Conservation (phyloP, 2,888 invertebrate species). For the Sminthurides aquaticus region DNA sequence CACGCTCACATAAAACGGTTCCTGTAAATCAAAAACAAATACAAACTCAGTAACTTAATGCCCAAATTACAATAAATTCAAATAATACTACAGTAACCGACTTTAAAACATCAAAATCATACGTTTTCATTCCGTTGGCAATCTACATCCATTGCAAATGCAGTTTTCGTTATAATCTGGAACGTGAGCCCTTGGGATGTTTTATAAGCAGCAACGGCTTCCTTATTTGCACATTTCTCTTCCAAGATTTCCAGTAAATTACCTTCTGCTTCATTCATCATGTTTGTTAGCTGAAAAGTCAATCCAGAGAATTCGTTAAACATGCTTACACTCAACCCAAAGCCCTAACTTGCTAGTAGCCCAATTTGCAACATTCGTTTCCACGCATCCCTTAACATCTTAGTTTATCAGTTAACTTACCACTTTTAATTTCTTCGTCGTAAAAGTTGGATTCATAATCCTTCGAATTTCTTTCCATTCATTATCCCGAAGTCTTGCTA, state of each 20-base stretch:
- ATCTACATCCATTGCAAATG: slow-evolving; percentile 42
- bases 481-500: slow-evolving; percentile 39
- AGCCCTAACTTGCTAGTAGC: background rate
- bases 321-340: slow-evolving; percentile 12
- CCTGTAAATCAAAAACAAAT: slow-evolving; percentile 24
- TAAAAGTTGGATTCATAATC: slow-evolving; percentile 42
- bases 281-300: slow-evolving; percentile 38
- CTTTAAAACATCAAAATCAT: background rate
- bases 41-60: background rate
- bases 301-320: slow-evolving; percentile 5
- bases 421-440: slow-evolving; percentile 40
- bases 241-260: slow-evolving; percentile 40
- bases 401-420: slow-evolving; percentile 20
- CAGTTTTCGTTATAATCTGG: slow-evolving; percentile 42
- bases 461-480: slow-evolving; percentile 41
- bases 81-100: background rate
- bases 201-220: slow-evolving; percentile 36
- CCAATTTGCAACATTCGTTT: slow-evolving; percentile 7
- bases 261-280: slow-evolving; percentile 42
- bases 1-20: slow-evolving; percentile 39
- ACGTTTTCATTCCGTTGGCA: slow-evolving; percentile 42
- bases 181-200: slow-evolving; percentile 40
- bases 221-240: slow-evolving; percentile 35
- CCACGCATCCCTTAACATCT: background rate
- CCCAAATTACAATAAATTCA: background rate